Base-by-base conservation (phyloP, 1,140 invertebrate species). In the Oedothorax gibbosus region DNA sequence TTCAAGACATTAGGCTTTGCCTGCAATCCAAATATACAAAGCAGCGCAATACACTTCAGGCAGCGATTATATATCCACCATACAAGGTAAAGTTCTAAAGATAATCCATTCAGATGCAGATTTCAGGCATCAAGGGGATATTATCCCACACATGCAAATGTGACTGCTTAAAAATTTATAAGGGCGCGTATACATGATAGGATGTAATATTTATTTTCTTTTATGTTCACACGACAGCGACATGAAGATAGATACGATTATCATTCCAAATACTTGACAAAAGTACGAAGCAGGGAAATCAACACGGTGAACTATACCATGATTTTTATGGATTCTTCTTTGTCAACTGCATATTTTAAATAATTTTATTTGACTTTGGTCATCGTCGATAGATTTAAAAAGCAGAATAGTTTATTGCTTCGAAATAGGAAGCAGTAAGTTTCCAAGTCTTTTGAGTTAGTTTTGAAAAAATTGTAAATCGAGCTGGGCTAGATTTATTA, bases 101-200 rank as follows among this genome's bases (percentile, higher is more conserved):
- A 51, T 73, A 57, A 73, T 73, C 53, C 57, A 73, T 73, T 73
- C 71, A 57, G 10, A 73, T 73, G 71, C 21, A 73, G 71, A 73
- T 73, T 21, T 15, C 14, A 73, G 14, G 21, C 71, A 73, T 57
- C 18, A 73, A 73, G 53, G 53, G n/a, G 11, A 57, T 7, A 57
- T 56, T n/a, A 12, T 21, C 15, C 53, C 4, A 15, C 50, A 57
- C 71, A 57, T 73, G 20, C 54, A 73, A 73, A 73, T 73, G 9
- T 21, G 57, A 21, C n/a, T 57, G 18, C 54, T 57, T 57, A 57
- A 73, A n/a, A 73, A 73, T 73, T 73, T 57, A 73, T 73, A 73
- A 73, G 53, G 68, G n/a, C 11, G 49, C 54, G 57, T 11, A 21
- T 14, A 56, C 54, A 73, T 73, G 53, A 73, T 57, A 56, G 71